Base-by-base conservation (phyloP, 2,888 invertebrate genomes). In the Nematopogon swammerdamellus region DNA sequence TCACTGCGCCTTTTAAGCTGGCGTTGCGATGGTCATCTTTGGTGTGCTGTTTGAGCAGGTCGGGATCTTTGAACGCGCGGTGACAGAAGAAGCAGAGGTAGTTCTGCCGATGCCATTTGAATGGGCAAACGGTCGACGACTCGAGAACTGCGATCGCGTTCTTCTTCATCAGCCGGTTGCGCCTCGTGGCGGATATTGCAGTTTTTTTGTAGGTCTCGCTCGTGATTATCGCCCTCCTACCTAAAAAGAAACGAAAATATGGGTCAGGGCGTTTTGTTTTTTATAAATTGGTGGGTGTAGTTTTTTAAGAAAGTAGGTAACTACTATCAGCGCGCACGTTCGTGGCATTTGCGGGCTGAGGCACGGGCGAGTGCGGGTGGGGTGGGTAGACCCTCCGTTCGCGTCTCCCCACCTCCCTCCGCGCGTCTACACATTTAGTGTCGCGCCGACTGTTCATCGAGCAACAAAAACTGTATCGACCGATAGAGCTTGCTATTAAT, bases 11-110 rank as follows among this genome's bases (percentile, higher is more conserved):
- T 62, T 67, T 68, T 1, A 71, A 55, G 44, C 64, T 73, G 0
- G 68, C 58, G 17, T 58, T 62, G 20, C 56, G 55, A 50, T 79
- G 77, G 14, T 68, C 63, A 1, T 55, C 54, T 19, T 42, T 58
- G 0, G 73, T 70, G 51, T 82, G 81, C 19, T 68, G 67, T 61
- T 74, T 76, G 1, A 83, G 58, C 0, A 56, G 49, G 2, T 60
- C 53, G 0, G 64, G 58, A 2, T 64, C 61, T 64, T 69, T 70
- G 18, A 72, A 70, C 2, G 61, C 50, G n/a, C 62, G 59, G 55
- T 74, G 72, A 53, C 79, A 79, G 54, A 63, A 75, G 64, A 76
- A 77, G 51, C 79, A 79, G 3, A 76, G 63, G 47, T 70, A 79
- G 49, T 66, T 65, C 50, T 76, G 74, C 25, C 74, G 60, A 46